These are phyloP conservation scores for Pycnomerus fuliginosus DNA, from an alignment of 2,888 invertebrate species.

Conservation along the genomic window DNA sequence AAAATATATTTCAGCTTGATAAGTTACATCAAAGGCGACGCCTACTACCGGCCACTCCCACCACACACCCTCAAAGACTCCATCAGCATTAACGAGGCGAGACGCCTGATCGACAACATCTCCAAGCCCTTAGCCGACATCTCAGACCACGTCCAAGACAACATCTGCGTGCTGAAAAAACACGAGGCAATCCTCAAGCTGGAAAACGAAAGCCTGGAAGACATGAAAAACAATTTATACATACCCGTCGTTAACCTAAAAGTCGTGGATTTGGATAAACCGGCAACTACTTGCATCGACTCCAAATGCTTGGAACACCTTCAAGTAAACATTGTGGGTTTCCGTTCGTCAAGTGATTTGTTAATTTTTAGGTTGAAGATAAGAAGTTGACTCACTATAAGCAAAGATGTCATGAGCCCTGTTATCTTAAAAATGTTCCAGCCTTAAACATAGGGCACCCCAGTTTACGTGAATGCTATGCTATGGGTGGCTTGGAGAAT, in stretches of 20 bases:
- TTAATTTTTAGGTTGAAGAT: no score
- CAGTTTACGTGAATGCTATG: constrained; percentile 39
- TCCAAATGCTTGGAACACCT: constrained; percentile 38
- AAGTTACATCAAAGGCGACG: constrained; percentile 36
- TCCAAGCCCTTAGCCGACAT: constrained; percentile 47
- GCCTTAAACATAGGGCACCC: constrained; percentile 43
- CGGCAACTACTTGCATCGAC: constrained; percentile 42
- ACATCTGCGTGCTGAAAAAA: constrained; percentile 37
- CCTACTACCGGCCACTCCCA: constrained; percentile 40
- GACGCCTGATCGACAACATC: constrained; percentile 43
- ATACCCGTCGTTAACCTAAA: constrained; percentile 40
- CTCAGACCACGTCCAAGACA: constrained; percentile 43
- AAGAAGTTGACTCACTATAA: no score
- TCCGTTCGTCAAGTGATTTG: no score
- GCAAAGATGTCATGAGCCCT: constrained; percentile 45
- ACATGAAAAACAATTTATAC: constrained; percentile 39
- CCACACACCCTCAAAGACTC: no score
- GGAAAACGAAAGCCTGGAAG: constrained; percentile 34
- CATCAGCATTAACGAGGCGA: constrained; percentile 45
- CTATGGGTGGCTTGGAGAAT: constrained; percentile 33
- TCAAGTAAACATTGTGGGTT: no score
- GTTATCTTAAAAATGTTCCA: constrained; percentile 41
- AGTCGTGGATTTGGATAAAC: constrained; percentile 36
- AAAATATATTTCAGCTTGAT: constrained; percentile 15
- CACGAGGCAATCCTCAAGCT: constrained; percentile 31